phyloP scores from a whole-genome alignment of 2,797 vertebrate species.

The Iguana delicatissima region DNA sequence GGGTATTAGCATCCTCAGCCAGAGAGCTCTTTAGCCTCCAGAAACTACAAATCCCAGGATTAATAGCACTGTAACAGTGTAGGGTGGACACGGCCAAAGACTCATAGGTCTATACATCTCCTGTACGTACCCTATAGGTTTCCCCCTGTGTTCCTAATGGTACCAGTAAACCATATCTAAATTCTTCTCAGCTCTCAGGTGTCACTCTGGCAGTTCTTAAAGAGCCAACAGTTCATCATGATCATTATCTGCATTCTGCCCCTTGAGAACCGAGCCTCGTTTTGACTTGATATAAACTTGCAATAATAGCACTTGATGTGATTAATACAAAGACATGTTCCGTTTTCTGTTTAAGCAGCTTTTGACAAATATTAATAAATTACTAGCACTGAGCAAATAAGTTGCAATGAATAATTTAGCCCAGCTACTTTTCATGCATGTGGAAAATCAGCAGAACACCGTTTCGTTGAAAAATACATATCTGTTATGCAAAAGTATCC shows the following conservation, averaged over 20 bases:
- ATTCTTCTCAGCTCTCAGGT: neutral
- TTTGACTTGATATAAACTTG: slow-evolving; percentile 40
- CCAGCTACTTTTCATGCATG: slow-evolving; percentile 23
- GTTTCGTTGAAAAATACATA: neutral
- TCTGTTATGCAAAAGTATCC: slow-evolving; percentile 10
- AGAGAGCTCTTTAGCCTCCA: too few relatives aligned
- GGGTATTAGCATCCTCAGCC: too few relatives aligned
- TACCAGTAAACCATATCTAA: neutral
- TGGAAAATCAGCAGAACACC: slow-evolving; percentile 15
- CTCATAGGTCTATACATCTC: too few relatives aligned
- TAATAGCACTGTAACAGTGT: too few relatives aligned
- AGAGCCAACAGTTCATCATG: neutral
- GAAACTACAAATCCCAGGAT: too few relatives aligned
- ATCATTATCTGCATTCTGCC: neutral
- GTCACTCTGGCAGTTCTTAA: neutral
- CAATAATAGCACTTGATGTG: slow-evolving; percentile 28
- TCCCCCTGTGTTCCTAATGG: neutral
- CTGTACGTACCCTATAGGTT: too few relatives aligned
- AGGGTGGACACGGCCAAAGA: too few relatives aligned
- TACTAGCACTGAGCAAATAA: slow-evolving; percentile 41
- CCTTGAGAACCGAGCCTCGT: neutral
- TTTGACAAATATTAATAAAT: slow-evolving; percentile 37
- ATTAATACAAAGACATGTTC: slow-evolving; percentile 33
- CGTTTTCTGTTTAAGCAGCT: slow-evolving; percentile 46
- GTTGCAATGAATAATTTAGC: slow-evolving; percentile 32